These are phyloP conservation scores for Stegana nigrithorax DNA, from an alignment of 2,888 invertebrate genomes.

Conservation along the genomic window DNA sequence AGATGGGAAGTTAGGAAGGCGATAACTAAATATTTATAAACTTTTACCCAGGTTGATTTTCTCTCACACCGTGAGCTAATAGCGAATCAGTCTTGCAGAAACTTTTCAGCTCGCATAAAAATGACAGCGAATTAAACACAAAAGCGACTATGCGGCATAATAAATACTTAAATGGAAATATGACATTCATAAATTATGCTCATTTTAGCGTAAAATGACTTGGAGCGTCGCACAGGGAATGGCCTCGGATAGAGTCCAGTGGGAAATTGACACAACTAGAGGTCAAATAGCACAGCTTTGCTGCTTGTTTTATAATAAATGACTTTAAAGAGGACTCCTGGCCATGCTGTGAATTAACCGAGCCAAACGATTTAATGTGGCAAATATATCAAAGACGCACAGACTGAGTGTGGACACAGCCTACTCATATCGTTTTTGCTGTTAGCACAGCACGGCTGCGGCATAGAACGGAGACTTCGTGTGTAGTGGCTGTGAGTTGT, in stretches of 20 bases:
- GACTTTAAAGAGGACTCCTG: slow-evolving; percentile 21
- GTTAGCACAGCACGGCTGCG: too few relatives aligned
- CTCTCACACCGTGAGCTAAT: too few relatives aligned
- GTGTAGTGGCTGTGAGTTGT: too few relatives aligned
- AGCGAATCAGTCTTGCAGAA: too few relatives aligned
- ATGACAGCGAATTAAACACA: too few relatives aligned
- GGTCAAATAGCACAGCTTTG: neutral
- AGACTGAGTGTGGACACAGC: neutral
- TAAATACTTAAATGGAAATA: neutral
- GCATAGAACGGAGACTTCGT: too few relatives aligned
- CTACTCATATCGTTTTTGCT: too few relatives aligned
- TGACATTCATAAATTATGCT: slow-evolving; percentile 10
- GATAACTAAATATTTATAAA: neutral
- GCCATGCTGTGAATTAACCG: slow-evolving; percentile 2
- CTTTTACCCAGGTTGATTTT: neutral
- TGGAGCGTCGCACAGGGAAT: neutral
- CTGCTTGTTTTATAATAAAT: slow-evolving; percentile 5
- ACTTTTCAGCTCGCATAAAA: too few relatives aligned
- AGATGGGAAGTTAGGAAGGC: neutral
- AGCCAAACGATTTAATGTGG: slow-evolving; percentile 48
- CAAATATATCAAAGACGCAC: slow-evolving; percentile 41
- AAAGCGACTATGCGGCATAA: too few relatives aligned
- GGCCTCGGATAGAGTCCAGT: neutral
- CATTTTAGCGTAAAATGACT: slow-evolving; percentile 4
- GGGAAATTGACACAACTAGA: neutral